Evolutionary conservation across 2,113 vertebrate species (phyloP).

Genomic region (Thomomys bottae): DNA sequence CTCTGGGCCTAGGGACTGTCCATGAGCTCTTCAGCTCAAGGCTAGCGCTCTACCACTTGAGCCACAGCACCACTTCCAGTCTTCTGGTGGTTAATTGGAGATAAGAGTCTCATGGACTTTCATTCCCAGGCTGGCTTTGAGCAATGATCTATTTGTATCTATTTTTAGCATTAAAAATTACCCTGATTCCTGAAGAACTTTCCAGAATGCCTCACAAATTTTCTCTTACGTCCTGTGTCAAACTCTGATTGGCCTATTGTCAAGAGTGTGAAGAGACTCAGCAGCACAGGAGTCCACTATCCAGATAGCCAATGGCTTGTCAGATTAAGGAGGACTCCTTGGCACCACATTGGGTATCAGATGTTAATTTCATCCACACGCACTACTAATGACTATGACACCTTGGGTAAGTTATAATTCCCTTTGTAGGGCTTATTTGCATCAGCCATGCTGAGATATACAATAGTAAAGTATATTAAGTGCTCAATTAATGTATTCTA

Average conservation of each 20-base stretch:
- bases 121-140: no score
- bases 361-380: not conserved
- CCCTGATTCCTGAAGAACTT: not conserved
- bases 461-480: not conserved
- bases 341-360: not conserved
- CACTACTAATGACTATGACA: not conserved
- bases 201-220: not conserved
- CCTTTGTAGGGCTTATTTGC: not conserved
- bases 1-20: no score
- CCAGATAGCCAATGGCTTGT: not conserved
- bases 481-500: not conserved
- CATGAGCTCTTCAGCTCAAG: no score
- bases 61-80: no score
- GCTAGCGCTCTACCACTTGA: no score
- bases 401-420: not conserved
- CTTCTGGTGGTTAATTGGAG: no score
- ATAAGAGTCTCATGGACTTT: no score
- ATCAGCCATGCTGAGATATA: not conserved
- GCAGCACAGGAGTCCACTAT: not conserved
- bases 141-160: not conserved
- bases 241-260: not conserved
- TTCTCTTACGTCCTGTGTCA: not conserved
- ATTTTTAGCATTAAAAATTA: conserved; percentile 9
- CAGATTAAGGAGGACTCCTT: not conserved
- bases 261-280: not conserved